Base-by-base conservation (phyloP, 2,888 invertebrate species). In the Cosmia trapezina region DNA sequence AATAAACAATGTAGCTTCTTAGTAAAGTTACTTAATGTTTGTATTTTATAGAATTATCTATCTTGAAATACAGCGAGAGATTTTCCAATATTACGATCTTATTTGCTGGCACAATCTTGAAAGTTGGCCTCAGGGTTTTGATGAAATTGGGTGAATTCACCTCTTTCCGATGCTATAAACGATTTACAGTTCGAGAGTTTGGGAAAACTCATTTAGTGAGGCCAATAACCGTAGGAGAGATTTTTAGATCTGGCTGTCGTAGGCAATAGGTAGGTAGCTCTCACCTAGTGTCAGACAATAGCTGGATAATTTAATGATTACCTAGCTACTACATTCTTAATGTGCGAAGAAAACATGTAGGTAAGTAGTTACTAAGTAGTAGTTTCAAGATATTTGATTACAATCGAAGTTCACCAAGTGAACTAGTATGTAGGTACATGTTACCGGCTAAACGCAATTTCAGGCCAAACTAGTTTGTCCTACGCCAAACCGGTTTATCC, bases 201-300 rank as follows among this genome's bases (percentile, higher is more conserved):
- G 76, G 77, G 67, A 66, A 78, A 87, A 72, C 70, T 79, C 76
- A 83, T 83, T 83, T 79, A 81, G 67, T 78, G 65, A 78, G 69
- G 76, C 70, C 83, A 78, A 80, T 83, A 83, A 78, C 59, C 62
- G 71, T 57, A 67, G 68, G 59, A 78, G 70, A 68, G 75, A 43
- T 60, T 68, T 62, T 37, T 37, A 66, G 51, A 54, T 64, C 33
- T 61, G 57, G 57, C 79, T 66, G 57, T 66, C 65, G 45, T 17
- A 70, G 28, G n/a, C 60, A 76, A 70, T n/a, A 49, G 33, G 78
- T n/a, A 49, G 22, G 22, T 14, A 43, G 54, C 28, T 81, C 41
- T 65, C 17, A 37, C 33, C 49, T 61, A 19, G 5, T 9, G 41
- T 7, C 41, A 57, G 22, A 57, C n/a, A 51, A 51, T 51, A 45